phyloP scores from a whole-genome alignment of 1,140 invertebrate genomes.

The Drosophila repleta region DNA sequence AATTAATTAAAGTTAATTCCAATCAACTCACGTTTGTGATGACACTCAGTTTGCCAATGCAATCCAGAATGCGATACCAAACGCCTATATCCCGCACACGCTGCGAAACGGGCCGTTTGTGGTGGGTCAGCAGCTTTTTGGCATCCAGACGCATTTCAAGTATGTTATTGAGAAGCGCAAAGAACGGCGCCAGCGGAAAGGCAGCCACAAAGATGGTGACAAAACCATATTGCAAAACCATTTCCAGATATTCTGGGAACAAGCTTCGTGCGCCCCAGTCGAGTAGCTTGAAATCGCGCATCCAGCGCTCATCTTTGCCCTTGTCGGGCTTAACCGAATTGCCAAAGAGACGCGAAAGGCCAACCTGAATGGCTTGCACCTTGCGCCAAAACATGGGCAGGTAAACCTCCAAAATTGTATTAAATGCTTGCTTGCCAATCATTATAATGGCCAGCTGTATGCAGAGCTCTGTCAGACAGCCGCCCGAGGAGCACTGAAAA shows the following conservation, averaged over 20 bases:
- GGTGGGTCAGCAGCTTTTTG: conserved; percentile 93
- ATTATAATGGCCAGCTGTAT: conserved; percentile 97
- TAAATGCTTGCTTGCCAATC: conserved; percentile 98
- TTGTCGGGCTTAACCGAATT: conserved; percentile 77
- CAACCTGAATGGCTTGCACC: conserved; percentile 87
- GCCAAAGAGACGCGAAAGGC: conserved; percentile 61
- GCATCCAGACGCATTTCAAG: conserved; percentile 96
- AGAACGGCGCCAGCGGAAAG: conserved; percentile 94
- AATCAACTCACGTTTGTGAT: conserved; percentile 93
- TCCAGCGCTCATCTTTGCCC: conserved; percentile 89
- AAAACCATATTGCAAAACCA: conserved; percentile 97
- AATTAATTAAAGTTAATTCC: rapidly evolving
- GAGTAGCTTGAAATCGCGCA: conserved; percentile 95
- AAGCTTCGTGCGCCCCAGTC: conserved; percentile 95
- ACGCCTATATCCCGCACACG: conserved; percentile 94
- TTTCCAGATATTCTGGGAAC: conserved; percentile 98
- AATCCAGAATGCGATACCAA: conserved; percentile 96
- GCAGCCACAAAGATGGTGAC: conserved; percentile 95
- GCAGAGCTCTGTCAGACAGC: conserved; percentile 95
- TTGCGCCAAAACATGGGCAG: conserved; percentile 90
- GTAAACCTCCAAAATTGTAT: conserved; percentile 93
- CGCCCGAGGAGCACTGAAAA: conserved; percentile 90
- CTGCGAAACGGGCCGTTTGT: conserved; percentile 92
- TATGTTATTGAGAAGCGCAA: conserved; percentile 94
- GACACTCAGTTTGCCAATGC: conserved; percentile 94